These are phyloP conservation scores for Drosophila pseudoananassae DNA, from an alignment of 1,140 invertebrate genomes.

Conservation along the genomic window DNA sequence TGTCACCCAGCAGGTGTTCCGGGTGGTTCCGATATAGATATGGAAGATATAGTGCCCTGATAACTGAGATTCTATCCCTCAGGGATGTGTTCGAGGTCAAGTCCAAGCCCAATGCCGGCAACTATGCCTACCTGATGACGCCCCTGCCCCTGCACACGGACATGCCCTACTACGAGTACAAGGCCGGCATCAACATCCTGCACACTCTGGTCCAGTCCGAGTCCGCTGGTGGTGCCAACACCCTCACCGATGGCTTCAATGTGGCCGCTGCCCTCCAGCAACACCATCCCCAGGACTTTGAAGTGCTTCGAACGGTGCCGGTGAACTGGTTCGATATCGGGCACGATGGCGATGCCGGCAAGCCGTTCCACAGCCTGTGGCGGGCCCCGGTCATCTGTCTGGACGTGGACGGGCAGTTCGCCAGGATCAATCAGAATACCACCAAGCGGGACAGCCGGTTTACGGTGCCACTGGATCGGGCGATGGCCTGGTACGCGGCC, in stretches of 20 bases:
- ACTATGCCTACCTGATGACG: slow-evolving; percentile 88
- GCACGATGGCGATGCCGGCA: slow-evolving; percentile 84
- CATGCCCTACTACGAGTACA: slow-evolving; percentile 90
- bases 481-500: slow-evolving; percentile 87
- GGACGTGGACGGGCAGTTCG: slow-evolving; percentile 85
- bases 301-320: slow-evolving; percentile 85
- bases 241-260: slow-evolving; percentile 87
- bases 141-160: slow-evolving; percentile 88
- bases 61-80: not conserved
- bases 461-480: slow-evolving; percentile 85
- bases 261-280: slow-evolving; percentile 86
- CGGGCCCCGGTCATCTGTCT: slow-evolving; percentile 87
- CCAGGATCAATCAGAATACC: slow-evolving; percentile 87
- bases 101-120: slow-evolving; percentile 87
- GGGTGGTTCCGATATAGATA: too few relatives aligned
- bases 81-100: slow-evolving; percentile 87
- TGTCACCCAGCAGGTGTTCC: slow-evolving; percentile 4
- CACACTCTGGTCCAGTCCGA: slow-evolving; percentile 88
- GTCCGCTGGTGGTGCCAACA: slow-evolving; percentile 87
- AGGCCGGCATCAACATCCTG: slow-evolving; percentile 88
- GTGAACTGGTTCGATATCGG: slow-evolving; percentile 89
- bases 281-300: slow-evolving; percentile 85
- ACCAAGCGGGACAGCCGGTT: slow-evolving; percentile 88
- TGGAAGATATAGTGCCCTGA: too few relatives aligned
- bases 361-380: slow-evolving; percentile 87